Conservation (phyloP, 2,888 invertebrate genomes). For the Drosophila fungiperda region DNA sequence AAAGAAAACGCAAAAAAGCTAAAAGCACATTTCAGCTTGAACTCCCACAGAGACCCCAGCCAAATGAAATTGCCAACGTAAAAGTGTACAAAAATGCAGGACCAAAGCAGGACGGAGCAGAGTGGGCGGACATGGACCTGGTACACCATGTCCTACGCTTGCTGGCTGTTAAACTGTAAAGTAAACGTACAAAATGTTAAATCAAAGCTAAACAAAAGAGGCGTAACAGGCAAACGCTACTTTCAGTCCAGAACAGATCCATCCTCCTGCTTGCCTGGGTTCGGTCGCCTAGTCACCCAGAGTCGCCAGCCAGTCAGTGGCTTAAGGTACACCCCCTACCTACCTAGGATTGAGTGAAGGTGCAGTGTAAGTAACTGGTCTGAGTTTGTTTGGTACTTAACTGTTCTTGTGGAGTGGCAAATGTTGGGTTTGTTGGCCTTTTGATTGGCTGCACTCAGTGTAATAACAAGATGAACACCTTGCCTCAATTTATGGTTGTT, state of each 20-base stretch:
- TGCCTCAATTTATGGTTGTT: neutral
- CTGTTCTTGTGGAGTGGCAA: slow-evolving; percentile 42
- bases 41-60: slow-evolving; percentile 72
- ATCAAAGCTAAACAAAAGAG: slow-evolving; percentile 79
- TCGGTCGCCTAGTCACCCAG: slow-evolving; percentile 4
- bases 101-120: neutral
- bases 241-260: slow-evolving; percentile 14
- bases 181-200: slow-evolving; percentile 79
- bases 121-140: slow-evolving; percentile 16
- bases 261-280: neutral
- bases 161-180: slow-evolving; percentile 75
- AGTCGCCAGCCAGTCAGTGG: slow-evolving; percentile 27
- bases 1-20: slow-evolving; percentile 62
- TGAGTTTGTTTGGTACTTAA: slow-evolving; percentile 50
- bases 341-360: slow-evolving; percentile 8
- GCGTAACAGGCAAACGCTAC: slow-evolving; percentile 62
- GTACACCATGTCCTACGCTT: slow-evolving; percentile 62
- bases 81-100: slow-evolving; percentile 71
- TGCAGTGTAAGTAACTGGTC: slow-evolving; percentile 35
- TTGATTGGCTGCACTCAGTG: slow-evolving; percentile 13
- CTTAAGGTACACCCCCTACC: slow-evolving; percentile 39
- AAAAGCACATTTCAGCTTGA: slow-evolving; percentile 79
- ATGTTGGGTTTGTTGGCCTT: slow-evolving; percentile 29
- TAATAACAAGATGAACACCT: slow-evolving; percentile 14
- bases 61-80: slow-evolving; percentile 79